Conservation (phyloP, 2,888 invertebrate species). For the Magallana nippona region DNA sequence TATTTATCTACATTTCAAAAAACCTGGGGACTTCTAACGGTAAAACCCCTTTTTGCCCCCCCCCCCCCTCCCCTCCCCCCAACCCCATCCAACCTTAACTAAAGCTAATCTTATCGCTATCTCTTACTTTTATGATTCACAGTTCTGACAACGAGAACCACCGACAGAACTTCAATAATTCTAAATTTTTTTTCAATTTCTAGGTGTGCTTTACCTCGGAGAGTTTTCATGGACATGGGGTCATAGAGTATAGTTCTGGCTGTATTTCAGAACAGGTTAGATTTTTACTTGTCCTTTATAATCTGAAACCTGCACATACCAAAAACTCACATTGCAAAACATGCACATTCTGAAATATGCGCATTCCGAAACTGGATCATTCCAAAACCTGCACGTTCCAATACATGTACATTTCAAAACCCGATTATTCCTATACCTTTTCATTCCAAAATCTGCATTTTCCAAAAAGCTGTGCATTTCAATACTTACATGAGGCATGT, state of each 20-base stretch:
- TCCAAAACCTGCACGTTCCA: too few relatives aligned
- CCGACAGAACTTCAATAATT: too few relatives aligned
- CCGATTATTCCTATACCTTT: neutral
- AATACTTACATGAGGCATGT: neutral
- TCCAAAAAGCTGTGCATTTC: neutral
- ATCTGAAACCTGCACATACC: neutral
- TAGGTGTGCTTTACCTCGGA: conserved; percentile 3
- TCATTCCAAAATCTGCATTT: neutral
- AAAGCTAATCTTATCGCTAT: too few relatives aligned
- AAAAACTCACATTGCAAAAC: neutral
- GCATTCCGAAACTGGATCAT: too few relatives aligned
- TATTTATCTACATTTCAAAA: too few relatives aligned
- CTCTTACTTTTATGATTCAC: too few relatives aligned
- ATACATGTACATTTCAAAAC: too few relatives aligned
- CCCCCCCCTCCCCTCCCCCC: too few relatives aligned
- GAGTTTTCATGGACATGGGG: neutral
- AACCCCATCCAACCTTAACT: too few relatives aligned
- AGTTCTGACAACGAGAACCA: too few relatives aligned
- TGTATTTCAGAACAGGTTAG: neutral
- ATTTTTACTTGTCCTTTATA: neutral
- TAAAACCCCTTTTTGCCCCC: too few relatives aligned
- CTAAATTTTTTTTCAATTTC: neutral
- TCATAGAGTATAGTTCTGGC: neutral
- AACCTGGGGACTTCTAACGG: too few relatives aligned
- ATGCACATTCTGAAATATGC: neutral